These are phyloP conservation scores for Amaurobius ferox DNA, from an alignment of 2,888 invertebrate genomes.

Conservation along the genomic window DNA sequence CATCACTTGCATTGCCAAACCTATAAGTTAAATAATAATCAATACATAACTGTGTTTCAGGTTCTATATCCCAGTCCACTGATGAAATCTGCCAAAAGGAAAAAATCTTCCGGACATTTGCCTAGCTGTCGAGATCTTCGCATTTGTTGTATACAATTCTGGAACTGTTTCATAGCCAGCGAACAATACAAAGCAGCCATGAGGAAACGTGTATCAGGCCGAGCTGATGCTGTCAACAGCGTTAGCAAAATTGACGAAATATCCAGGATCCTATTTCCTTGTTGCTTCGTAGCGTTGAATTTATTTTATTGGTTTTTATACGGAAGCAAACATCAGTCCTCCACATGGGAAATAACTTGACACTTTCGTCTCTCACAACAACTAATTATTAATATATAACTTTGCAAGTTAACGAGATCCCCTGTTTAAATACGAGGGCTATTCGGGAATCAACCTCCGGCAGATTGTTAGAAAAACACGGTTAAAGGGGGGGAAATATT, in stretches of 20 bases:
- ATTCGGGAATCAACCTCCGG: too few relatives aligned
- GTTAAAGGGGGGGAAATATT: too few relatives aligned
- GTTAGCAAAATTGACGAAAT: constrained; percentile 80
- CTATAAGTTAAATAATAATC: too few relatives aligned
- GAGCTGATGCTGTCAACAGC: constrained; percentile 75
- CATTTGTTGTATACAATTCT: constrained; percentile 71
- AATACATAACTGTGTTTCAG: constrained; percentile 20
- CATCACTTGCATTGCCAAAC: too few relatives aligned
- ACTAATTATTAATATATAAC: too few relatives aligned
- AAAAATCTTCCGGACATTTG: constrained; percentile 35
- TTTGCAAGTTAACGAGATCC: too few relatives aligned
- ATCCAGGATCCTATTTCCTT: constrained; percentile 82
- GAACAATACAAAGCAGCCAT: constrained; percentile 73
- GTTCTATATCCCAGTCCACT: constrained; percentile 45
- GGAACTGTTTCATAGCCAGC: constrained; percentile 71
- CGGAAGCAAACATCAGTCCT: constrained; percentile 54
- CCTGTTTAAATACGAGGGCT: too few relatives aligned
- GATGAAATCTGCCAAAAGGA: constrained; percentile 40
- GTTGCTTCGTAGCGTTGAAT: constrained; percentile 90
- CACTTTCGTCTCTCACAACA: neutral
- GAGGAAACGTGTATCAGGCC: constrained; percentile 59
- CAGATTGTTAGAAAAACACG: too few relatives aligned
- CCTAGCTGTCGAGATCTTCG: constrained; percentile 42
- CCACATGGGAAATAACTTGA: constrained; percentile 52
- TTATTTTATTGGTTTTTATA: constrained; percentile 86